Evolutionary conservation across 2,888 invertebrate genomes (phyloP).

Genomic region (Hydrotaea diabolus): DNA sequence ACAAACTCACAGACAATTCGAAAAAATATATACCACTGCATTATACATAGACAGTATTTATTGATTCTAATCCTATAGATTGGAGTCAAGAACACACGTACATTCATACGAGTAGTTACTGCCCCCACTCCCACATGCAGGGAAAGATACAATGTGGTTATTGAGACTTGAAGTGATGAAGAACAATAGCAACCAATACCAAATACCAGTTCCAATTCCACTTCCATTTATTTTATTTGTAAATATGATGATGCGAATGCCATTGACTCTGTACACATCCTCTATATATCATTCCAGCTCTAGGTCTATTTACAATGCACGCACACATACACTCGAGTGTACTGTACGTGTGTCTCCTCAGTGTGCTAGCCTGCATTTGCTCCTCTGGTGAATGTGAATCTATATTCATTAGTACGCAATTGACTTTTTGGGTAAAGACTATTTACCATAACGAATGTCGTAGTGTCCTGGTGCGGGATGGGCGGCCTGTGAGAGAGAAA

Average conservation of each 20-base stretch:
- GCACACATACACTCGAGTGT: background rate
- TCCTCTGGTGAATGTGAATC: slow-evolving; percentile 4
- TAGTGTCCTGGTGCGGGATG: slow-evolving; percentile 4
- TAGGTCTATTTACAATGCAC: slow-evolving; percentile 55
- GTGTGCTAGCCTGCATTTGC: slow-evolving; percentile 43
- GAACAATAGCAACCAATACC: slow-evolving; percentile 48
- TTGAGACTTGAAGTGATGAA: slow-evolving; percentile 45
- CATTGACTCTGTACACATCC: slow-evolving; percentile 51
- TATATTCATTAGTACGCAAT: slow-evolving; percentile 64
- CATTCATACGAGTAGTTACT: too few species aligned
- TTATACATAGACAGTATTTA: slow-evolving; percentile 58
- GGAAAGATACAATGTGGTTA: slow-evolving; percentile 44
- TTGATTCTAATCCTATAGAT: slow-evolving; percentile 59
- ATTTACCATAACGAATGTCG: slow-evolving; percentile 45
- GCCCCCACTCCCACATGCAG: too few species aligned
- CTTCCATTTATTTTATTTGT: slow-evolving; percentile 63
- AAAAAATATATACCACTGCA: slow-evolving; percentile 44
- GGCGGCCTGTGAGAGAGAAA: slow-evolving; percentile 21
- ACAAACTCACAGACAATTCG: background rate
- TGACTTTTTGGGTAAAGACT: slow-evolving; percentile 61
- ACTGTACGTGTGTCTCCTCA: background rate
- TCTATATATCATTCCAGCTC: slow-evolving; percentile 58
- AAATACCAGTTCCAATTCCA: slow-evolving; percentile 5
- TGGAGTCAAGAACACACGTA: slow-evolving; percentile 35
- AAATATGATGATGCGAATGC: slow-evolving; percentile 50